phyloP scores from a whole-genome alignment of 2,797 vertebrate species.

The Onychomys leucogaster region DNA sequence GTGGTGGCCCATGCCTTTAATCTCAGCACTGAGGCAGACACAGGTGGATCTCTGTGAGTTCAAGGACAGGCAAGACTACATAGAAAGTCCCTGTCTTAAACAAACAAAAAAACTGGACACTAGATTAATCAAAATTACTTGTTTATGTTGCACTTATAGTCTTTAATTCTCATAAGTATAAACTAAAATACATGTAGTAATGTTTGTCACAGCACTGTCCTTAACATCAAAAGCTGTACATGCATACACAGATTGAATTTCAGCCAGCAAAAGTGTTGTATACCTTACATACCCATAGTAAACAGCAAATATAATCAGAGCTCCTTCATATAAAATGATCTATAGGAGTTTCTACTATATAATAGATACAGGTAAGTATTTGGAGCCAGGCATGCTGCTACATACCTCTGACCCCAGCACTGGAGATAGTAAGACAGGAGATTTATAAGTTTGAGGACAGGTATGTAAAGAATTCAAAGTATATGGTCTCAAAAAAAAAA shows the following conservation, averaged over 20 bases:
- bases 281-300: background rate
- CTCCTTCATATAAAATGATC: conserved; percentile 22
- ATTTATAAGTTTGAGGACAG: background rate
- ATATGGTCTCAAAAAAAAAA: background rate
- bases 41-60: background rate
- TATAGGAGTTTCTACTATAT: background rate
- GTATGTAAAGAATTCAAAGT: background rate
- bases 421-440: background rate
- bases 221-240: conserved; percentile 15
- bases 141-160: background rate
- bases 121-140: conserved; percentile 8
- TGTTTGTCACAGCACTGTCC: conserved; percentile 49
- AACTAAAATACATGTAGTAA: background rate
- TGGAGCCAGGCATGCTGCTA: background rate
- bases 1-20: background rate
- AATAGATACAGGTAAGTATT: background rate
- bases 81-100: background rate
- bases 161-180: conserved; percentile 48
- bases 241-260: background rate
- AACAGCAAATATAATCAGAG: conserved; percentile 52
- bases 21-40: background rate
- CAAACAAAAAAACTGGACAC: background rate
- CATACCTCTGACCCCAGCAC: background rate
- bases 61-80: background rate
- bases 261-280: background rate